A percentile compares a stretch with the other conserved stretches of the same genome.
Evolutionary conservation across 2,113 vertebrate species (phyloP).

Genomic region (Xiphophorus maculatus): DNA sequence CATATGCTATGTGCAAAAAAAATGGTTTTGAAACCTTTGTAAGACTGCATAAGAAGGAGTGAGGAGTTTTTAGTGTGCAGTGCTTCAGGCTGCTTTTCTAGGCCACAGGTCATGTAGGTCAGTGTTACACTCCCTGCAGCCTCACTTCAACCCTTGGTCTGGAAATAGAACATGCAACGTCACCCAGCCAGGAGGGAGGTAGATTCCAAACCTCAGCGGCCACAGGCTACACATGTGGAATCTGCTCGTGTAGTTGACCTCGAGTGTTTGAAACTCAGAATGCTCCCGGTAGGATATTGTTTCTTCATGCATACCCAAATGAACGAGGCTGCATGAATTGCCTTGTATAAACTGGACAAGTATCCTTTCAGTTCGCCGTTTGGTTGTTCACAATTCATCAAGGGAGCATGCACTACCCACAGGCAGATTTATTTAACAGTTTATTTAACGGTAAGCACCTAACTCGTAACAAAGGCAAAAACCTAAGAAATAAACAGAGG

Average conservation of each 20-base stretch:
- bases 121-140: slow-evolving; percentile 82
- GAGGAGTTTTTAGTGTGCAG: slow-evolving; percentile 65
- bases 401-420: slow-evolving; percentile 56
- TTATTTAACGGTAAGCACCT: slow-evolving; percentile 63
- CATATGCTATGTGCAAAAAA: slow-evolving; percentile 39
- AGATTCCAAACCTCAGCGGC: slow-evolving; percentile 74
- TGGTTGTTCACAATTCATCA: slow-evolving; percentile 64
- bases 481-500: slow-evolving; percentile 47
- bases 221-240: slow-evolving; percentile 75
- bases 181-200: slow-evolving; percentile 72
- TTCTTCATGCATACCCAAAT: slow-evolving; percentile 76
- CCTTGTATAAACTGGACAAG: slow-evolving; percentile 56
- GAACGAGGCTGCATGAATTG: slow-evolving; percentile 58
- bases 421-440: slow-evolving; percentile 64
- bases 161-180: slow-evolving; percentile 81
- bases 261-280: slow-evolving; percentile 72
- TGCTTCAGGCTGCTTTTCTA: slow-evolving; percentile 78
- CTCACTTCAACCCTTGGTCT: slow-evolving; percentile 78
- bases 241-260: slow-evolving; percentile 69
- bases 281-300: slow-evolving; percentile 69
- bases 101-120: slow-evolving; percentile 80
- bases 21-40: slow-evolving; percentile 66
- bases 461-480: slow-evolving; percentile 57
- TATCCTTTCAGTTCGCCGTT: slow-evolving; percentile 46
- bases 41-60: slow-evolving; percentile 71